phyloP scores from a whole-genome alignment of 2,797 vertebrate species.

The Silurus lanzhouensis region DNA sequence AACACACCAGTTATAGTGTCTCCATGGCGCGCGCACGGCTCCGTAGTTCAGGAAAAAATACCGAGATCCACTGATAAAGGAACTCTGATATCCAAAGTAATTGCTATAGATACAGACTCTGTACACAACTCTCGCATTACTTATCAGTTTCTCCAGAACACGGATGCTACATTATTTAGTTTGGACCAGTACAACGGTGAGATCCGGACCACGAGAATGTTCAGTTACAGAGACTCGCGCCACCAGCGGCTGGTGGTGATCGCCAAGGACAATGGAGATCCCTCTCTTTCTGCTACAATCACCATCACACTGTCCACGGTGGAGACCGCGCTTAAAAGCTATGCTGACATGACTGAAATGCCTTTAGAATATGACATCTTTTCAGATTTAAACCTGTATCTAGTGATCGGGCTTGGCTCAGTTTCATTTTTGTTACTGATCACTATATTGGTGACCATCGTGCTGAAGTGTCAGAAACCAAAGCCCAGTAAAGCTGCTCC shows the following conservation, averaged over 20 bases:
- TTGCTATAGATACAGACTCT: slow-evolving; percentile 66
- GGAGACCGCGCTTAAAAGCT: slow-evolving; percentile 59
- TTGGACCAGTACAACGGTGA: slow-evolving; percentile 64
- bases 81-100: slow-evolving; percentile 67
- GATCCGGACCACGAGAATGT: slow-evolving; percentile 60
- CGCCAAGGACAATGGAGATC: slow-evolving; percentile 62
- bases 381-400: slow-evolving; percentile 62
- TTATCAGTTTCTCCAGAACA: slow-evolving; percentile 62
- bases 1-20: slow-evolving; percentile 53
- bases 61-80: slow-evolving; percentile 66
- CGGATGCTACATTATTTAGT: slow-evolving; percentile 59
- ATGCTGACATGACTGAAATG: slow-evolving; percentile 59
- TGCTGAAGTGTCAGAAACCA: slow-evolving; percentile 56
- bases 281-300: slow-evolving; percentile 61
- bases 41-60: slow-evolving; percentile 63
- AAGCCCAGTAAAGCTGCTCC: slow-evolving; percentile 62
- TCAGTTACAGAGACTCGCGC: slow-evolving; percentile 61
- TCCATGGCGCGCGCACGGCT: slow-evolving; percentile 59
- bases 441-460: slow-evolving; percentile 61
- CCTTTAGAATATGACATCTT: slow-evolving; percentile 63
- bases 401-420: slow-evolving; percentile 62
- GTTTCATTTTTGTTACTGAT: slow-evolving; percentile 64
- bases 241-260: slow-evolving; percentile 60
- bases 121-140: slow-evolving; percentile 66
- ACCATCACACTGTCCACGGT: slow-evolving; percentile 63